Conservation (phyloP, 2,888 invertebrate species). For the Ferrisia virgata region DNA sequence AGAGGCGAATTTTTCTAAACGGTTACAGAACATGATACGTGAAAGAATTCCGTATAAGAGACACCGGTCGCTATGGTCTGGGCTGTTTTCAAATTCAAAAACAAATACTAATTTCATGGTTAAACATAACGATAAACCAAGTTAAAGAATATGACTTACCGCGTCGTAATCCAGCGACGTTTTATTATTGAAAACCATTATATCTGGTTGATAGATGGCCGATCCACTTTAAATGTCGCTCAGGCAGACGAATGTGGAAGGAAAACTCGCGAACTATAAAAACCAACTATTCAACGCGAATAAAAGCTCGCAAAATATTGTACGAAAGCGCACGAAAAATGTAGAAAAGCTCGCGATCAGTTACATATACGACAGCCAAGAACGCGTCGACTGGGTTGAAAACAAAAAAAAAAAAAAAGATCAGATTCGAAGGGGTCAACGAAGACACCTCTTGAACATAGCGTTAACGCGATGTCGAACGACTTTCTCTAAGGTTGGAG, state of each 20-base stretch:
- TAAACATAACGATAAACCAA: not conserved
- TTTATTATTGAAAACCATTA: constrained; percentile 40
- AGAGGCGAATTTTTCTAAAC: not conserved
- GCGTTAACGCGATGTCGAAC: constrained; percentile 38
- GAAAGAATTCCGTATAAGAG: not conserved
- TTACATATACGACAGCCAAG: not conserved
- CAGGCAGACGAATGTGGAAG: not conserved
- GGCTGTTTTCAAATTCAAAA: not conserved
- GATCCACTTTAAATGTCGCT: not conserved
- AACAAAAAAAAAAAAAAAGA: not conserved
- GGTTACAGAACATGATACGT: not conserved
- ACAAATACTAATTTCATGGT: not conserved
- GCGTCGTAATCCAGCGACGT: constrained; percentile 39
- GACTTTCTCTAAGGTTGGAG: constrained; percentile 40
- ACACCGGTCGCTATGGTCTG: not conserved
- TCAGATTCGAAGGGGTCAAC: constrained; percentile 8
- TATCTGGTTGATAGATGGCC: not conserved
- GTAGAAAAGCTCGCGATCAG: not conserved
- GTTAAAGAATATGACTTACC: not conserved
- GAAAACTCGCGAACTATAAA: not conserved
- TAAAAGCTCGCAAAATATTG: not conserved
- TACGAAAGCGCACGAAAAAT: not conserved
- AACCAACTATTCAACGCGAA: no score
- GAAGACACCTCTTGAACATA: constrained; percentile 35
- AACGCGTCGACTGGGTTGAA: not conserved